Conservation (phyloP, 1,140 invertebrate genomes). For the Nymphalis io region DNA sequence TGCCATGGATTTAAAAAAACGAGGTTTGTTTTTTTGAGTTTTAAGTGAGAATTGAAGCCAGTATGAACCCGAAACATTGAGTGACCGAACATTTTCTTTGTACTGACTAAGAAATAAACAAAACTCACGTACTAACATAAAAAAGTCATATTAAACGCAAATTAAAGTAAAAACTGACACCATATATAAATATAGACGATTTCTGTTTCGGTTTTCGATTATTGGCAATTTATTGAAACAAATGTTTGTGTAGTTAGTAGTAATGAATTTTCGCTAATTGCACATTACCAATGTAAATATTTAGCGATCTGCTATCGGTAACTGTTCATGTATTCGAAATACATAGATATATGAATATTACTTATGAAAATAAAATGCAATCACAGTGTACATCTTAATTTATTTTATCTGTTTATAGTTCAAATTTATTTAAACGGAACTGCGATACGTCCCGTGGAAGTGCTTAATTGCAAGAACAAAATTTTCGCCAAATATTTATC, state of each 20-base stretch:
- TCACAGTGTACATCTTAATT: background rate
- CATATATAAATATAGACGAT: too few relatives aligned
- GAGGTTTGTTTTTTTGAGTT: too few relatives aligned
- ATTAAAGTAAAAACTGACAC: too few relatives aligned
- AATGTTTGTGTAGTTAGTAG: background rate
- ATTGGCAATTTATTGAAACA: conserved; percentile 2
- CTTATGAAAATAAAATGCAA: background rate
- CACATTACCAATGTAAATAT: conserved; percentile 9
- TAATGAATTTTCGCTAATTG: conserved; percentile 12
- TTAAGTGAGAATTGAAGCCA: too few relatives aligned
- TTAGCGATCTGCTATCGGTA: conserved; percentile 1
- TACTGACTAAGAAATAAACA: too few relatives aligned
- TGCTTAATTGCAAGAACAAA: conserved; percentile 4
- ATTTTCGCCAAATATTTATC: conserved; percentile 8
- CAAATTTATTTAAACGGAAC: background rate
- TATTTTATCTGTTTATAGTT: background rate
- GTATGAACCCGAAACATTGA: too few relatives aligned
- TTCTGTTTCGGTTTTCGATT: background rate
- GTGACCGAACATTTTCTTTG: too few relatives aligned
- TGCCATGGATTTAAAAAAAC: too few relatives aligned
- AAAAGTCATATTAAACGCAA: too few relatives aligned
- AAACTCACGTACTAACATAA: too few relatives aligned
- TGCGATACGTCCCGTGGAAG: background rate
- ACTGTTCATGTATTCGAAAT: background rate
- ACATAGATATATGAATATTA: too few relatives aligned